These are phyloP conservation scores for Silurus asotus DNA, from an alignment of 2,113 vertebrate species.

Conservation along the genomic window DNA sequence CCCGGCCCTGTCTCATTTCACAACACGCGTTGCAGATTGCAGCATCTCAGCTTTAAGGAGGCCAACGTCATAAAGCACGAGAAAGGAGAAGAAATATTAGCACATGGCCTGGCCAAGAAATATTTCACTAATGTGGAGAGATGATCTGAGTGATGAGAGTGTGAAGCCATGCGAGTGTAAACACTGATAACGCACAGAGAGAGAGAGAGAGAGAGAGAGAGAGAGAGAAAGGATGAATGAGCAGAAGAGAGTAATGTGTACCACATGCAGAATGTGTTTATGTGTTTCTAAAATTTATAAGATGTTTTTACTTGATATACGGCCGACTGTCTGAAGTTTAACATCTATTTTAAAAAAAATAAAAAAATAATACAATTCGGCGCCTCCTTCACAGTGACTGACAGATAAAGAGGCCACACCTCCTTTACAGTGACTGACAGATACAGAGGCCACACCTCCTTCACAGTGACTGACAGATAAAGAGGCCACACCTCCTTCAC, in stretches of 20 bases:
- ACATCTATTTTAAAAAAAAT: not conserved
- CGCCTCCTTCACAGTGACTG: not conserved
- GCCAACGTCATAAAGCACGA: not conserved
- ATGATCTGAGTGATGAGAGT: constrained; percentile 3
- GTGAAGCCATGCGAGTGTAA: not conserved
- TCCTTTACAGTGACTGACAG: not conserved
- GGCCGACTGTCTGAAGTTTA: not conserved
- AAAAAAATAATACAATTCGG: not conserved
- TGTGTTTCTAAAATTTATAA: not conserved
- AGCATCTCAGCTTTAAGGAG: not conserved
- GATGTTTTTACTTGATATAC: not conserved
- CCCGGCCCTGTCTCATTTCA: constrained; percentile 5
- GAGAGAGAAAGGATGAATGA: not conserved
- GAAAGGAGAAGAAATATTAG: not conserved
- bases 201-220: not conserved
- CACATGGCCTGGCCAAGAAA: not conserved
- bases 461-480: not conserved
- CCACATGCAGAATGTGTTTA: not conserved
- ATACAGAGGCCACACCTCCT: not conserved
- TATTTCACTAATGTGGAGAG: not conserved
- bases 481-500: not conserved
- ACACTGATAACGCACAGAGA: not conserved
- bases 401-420: not conserved
- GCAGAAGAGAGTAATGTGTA: not conserved
- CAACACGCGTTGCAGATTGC: not conserved